phyloP scores from a whole-genome alignment of 2,888 invertebrate species.

The Eristalinus sepulchralis region DNA sequence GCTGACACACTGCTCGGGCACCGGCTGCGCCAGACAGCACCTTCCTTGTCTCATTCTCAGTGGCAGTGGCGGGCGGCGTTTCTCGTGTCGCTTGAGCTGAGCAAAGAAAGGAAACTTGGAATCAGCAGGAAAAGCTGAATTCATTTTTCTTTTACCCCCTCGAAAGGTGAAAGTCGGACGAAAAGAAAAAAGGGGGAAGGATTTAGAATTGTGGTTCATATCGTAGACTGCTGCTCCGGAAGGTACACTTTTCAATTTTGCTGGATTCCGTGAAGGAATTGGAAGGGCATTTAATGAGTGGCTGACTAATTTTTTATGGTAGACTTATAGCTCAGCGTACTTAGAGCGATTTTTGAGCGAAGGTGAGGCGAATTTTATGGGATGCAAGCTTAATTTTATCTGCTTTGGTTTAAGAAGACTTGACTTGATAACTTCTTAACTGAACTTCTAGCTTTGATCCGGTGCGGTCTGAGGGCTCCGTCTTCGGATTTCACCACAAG shows the following conservation, averaged over 20 bases:
- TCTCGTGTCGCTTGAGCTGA: neutral
- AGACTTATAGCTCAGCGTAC: too few species aligned
- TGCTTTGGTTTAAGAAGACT: too few species aligned
- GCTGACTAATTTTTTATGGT: too few species aligned
- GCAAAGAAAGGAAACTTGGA: conserved; percentile 27
- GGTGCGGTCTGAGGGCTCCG: too few species aligned
- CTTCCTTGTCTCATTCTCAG: neutral
- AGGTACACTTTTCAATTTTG: conserved; percentile 3
- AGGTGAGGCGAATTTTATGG: too few species aligned
- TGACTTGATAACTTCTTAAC: too few species aligned
- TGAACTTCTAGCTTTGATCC: too few species aligned
- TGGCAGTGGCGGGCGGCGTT: neutral
- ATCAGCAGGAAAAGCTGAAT: conserved; percentile 24
- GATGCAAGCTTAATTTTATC: too few species aligned
- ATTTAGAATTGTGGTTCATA: neutral
- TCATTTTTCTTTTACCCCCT: neutral
- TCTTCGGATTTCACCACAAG: too few species aligned
- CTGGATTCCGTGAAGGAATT: neutral
- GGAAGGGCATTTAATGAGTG: neutral
- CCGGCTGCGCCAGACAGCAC: neutral
- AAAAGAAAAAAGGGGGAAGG: neutral
- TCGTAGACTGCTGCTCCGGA: neutral
- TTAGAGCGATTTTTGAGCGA: too few species aligned
- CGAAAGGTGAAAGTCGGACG: conserved; percentile 30
- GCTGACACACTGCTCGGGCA: neutral